phyloP scores from a whole-genome alignment of 2,888 invertebrate genomes.

The Andrena hattorfiana region DNA sequence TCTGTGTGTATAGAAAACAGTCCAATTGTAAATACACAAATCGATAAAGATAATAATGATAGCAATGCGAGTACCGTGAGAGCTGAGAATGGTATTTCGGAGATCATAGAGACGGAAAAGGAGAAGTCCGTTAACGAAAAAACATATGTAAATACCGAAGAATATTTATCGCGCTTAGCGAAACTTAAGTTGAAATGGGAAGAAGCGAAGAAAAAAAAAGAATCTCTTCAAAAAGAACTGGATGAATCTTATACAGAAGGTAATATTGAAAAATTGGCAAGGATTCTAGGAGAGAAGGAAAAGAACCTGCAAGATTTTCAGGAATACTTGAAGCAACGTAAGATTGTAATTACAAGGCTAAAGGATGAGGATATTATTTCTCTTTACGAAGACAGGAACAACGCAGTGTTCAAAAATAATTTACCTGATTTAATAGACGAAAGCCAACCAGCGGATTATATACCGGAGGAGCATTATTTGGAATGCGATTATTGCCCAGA shows the following conservation, averaged over 20 bases:
- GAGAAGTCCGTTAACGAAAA: conserved; percentile 46
- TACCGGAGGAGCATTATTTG: conserved; percentile 71
- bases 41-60: conserved; percentile 45
- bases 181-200: conserved; percentile 77
- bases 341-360: conserved; percentile 79
- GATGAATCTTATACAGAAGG: conserved; percentile 73
- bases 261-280: conserved; percentile 77
- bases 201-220: conserved; percentile 77
- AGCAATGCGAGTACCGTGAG: conserved; percentile 16
- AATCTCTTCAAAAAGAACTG: conserved; percentile 72
- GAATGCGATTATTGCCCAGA: conserved; percentile 83
- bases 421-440: conserved; percentile 75
- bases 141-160: conserved; percentile 64
- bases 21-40: conserved; percentile 21
- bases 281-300: conserved; percentile 78
- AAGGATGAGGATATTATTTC: conserved; percentile 81
- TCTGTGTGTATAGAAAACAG: conserved; percentile 10
- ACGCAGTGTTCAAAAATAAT: conserved; percentile 64
- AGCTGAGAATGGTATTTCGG: conserved; percentile 43
- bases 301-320: conserved; percentile 79
- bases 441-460: conserved; percentile 67
- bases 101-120: conserved; percentile 37
- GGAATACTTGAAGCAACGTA: conserved; percentile 81
- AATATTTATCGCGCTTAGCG: conserved; percentile 72
- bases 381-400: conserved; percentile 79